These are phyloP conservation scores for Halcyon leucocephala DNA, from an alignment of 2,797 vertebrate species.

Conservation along the genomic window DNA sequence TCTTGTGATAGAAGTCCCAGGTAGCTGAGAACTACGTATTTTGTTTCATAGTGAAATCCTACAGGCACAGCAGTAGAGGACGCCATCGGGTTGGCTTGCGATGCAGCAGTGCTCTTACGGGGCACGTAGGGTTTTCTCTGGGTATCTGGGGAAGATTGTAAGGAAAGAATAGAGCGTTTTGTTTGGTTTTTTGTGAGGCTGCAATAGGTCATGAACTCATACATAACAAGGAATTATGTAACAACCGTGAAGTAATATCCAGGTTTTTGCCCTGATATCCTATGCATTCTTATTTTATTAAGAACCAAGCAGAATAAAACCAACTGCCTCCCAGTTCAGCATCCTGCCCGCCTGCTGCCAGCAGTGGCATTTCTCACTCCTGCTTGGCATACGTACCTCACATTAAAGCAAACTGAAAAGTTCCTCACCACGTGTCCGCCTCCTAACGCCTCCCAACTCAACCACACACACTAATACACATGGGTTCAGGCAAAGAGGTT, in stretches of 20 bases:
- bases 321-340: not conserved
- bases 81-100: slow-evolving; percentile 78
- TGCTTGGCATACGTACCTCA: not conserved
- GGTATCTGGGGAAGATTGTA: slow-evolving; percentile 3
- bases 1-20: slow-evolving; percentile 83
- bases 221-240: not conserved
- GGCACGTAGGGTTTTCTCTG: not conserved
- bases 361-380: not conserved
- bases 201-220: not conserved
- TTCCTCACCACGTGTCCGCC: not conserved
- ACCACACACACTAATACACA: not conserved
- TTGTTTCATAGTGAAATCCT: slow-evolving; percentile 95
- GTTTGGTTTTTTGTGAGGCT: not conserved
- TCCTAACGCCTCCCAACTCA: not conserved
- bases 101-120: not conserved
- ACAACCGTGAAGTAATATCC: not conserved
- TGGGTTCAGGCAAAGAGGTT: not conserved
- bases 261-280: slow-evolving; percentile 1
- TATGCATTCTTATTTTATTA: slow-evolving; percentile 7
- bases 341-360: not conserved
- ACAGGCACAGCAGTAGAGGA: slow-evolving; percentile 86
- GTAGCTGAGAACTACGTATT: slow-evolving; percentile 93
- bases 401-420: not conserved
- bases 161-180: not conserved
- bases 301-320: not conserved